Evolutionary conservation across 1,140 invertebrate species (phyloP).

Genomic region (Leptinotarsa lineolata): DNA sequence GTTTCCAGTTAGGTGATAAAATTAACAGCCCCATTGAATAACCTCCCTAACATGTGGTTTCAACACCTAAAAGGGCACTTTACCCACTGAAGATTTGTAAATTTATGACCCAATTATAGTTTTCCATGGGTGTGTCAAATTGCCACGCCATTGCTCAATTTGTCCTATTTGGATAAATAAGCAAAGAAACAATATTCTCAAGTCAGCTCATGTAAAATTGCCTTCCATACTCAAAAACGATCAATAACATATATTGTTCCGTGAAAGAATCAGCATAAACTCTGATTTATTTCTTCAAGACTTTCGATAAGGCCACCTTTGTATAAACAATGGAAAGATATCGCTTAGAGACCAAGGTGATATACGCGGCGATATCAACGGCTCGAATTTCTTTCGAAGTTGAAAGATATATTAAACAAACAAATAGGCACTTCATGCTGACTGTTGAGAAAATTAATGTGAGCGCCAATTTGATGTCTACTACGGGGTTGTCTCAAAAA

Average conservation of each 20-base stretch:
- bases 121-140: no score
- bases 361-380: background rate
- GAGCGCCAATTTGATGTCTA: background rate
- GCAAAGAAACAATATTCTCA: background rate
- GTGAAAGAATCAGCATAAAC: background rate
- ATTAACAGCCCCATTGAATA: no score
- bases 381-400: background rate
- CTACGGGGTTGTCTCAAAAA: background rate
- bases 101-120: no score
- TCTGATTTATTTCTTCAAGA: background rate
- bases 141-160: no score
- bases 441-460: background rate
- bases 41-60: no score
- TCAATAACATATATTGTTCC: slow-evolving; percentile 11
- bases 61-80: no score
- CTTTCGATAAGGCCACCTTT: background rate
- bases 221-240: background rate
- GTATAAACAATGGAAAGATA: slow-evolving; percentile 14
- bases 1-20: no score
- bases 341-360: background rate
- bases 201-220: background rate
- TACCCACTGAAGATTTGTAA: no score
- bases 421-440: background rate
- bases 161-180: no score
- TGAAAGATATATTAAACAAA: slow-evolving; percentile 7